These are phyloP conservation scores for Gorsachius goisagi DNA, from an alignment of 2,113 vertebrate genomes.

Conservation along the genomic window DNA sequence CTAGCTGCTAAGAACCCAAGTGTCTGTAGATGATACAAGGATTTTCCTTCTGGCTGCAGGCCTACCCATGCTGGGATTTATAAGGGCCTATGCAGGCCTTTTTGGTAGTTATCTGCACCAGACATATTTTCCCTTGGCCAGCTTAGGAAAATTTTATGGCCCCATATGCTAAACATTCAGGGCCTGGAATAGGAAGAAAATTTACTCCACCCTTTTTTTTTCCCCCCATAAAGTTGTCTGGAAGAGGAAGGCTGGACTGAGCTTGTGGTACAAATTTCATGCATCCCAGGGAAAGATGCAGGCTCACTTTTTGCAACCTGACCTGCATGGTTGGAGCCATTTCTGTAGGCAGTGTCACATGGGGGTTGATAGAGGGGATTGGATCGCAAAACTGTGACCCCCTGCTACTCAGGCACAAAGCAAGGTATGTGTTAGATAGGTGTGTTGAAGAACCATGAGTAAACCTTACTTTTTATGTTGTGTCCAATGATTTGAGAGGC, in stretches of 20 bases:
- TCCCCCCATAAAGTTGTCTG: neutral
- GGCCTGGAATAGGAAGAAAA: neutral
- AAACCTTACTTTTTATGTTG: neutral
- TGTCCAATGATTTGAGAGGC: neutral
- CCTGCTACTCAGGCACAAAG: neutral
- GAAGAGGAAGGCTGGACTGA: neutral
- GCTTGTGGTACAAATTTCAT: neutral
- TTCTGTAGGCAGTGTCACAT: neutral
- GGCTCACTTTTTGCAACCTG: neutral
- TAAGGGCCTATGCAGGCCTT: neutral
- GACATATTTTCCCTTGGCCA: neutral
- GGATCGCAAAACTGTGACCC: neutral
- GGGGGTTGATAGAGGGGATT: neutral
- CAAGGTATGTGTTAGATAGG: neutral
- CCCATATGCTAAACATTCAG: constrained; percentile 36
- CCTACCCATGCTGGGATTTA: neutral
- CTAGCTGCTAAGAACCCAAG: neutral
- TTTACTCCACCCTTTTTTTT: neutral
- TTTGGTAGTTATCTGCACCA: neutral
- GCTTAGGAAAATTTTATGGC: constrained; percentile 6
- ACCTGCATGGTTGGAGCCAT: neutral
- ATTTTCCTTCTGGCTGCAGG: constrained; percentile 21
- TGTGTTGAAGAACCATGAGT: neutral
- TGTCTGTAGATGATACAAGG: neutral
- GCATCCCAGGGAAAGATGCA: neutral